A percentile compares a stretch with the other conserved stretches of the same genome.
These are phyloP conservation scores for Syritta pipiens DNA, from an alignment of 2,888 invertebrate genomes.

Conservation along the genomic window DNA sequence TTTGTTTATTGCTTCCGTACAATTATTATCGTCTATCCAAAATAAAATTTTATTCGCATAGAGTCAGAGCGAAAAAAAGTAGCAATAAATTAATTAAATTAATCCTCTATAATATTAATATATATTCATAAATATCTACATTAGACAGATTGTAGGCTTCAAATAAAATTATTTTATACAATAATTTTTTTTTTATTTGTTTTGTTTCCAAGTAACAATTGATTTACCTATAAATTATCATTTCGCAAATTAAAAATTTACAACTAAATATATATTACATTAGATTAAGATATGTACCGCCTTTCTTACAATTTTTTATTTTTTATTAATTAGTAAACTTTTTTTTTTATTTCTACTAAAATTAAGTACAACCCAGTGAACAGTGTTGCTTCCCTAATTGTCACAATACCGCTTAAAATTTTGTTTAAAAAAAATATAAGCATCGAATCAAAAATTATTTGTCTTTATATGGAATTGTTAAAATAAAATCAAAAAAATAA, in stretches of 20 bases:
- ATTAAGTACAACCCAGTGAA: slow-evolving; percentile 48
- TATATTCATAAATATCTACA: slow-evolving; percentile 19
- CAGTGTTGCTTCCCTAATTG: neutral
- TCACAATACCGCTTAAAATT: neutral
- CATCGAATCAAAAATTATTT: slow-evolving; percentile 1
- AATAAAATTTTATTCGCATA: slow-evolving; percentile 11
- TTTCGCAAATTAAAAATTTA: slow-evolving; percentile 10
- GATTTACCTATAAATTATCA: slow-evolving; percentile 4
- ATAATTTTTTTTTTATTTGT: too few species aligned
- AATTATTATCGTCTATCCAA: slow-evolving; percentile 4
- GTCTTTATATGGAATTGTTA: slow-evolving; percentile 59
- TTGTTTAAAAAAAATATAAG: slow-evolving; percentile 3
- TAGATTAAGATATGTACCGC: slow-evolving; percentile 36
- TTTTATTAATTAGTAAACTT: too few species aligned
- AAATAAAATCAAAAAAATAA: neutral
- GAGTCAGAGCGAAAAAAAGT: slow-evolving; percentile 31
- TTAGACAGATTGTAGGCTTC: neutral
- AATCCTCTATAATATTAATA: neutral
- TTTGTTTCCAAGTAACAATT: slow-evolving; percentile 47
- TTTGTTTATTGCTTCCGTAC: neutral
- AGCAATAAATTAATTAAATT: slow-evolving; percentile 39
- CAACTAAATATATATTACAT: neutral
- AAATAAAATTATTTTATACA: slow-evolving; percentile 23
- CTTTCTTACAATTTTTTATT: too few species aligned
- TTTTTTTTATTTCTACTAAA: too few species aligned